A percentile compares a stretch with the other conserved stretches of the same genome.
Evolutionary conservation across 2,888 invertebrate species (phyloP).

Genomic region (Lasioglossum marginatum): DNA sequence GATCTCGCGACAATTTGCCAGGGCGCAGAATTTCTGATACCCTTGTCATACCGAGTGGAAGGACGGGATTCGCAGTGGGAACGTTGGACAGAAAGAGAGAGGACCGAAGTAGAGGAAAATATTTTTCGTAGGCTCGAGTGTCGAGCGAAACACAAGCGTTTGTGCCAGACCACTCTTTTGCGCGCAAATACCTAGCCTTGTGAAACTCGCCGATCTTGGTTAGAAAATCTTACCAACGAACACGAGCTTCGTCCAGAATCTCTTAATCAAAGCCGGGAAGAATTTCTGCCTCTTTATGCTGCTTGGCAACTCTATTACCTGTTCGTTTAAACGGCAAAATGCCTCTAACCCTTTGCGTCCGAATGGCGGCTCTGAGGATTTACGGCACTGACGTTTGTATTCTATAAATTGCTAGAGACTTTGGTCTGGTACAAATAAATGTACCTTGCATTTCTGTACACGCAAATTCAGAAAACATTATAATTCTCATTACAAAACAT

Average conservation of each 20-base stretch:
- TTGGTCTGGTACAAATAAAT: background rate
- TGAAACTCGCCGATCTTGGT: slow-evolving; percentile 18
- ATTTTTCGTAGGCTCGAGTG: slow-evolving; percentile 12
- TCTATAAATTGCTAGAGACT: background rate
- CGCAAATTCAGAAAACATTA: background rate
- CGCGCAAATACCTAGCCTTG: slow-evolving; percentile 3
- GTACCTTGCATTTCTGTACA: background rate
- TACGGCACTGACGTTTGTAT: background rate
- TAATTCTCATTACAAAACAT: too few species aligned
- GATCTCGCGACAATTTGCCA: slow-evolving; percentile 35
- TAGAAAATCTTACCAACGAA: slow-evolving; percentile 15
- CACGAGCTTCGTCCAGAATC: background rate
- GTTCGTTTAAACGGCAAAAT: background rate
- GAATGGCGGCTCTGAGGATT: background rate
- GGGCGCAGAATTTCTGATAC: slow-evolving; percentile 13
- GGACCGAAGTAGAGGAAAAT: background rate
- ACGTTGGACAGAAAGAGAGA: background rate
- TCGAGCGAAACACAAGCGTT: background rate
- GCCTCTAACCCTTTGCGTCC: background rate
- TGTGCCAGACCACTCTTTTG: background rate
- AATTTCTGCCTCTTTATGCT: background rate
- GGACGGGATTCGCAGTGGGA: background rate
- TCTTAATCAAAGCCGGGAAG: background rate
- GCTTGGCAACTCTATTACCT: background rate
- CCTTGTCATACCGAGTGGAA: background rate